These are phyloP conservation scores for Cyrtodaria siliqua DNA, from an alignment of 2,888 invertebrate genomes.

Conservation along the genomic window DNA sequence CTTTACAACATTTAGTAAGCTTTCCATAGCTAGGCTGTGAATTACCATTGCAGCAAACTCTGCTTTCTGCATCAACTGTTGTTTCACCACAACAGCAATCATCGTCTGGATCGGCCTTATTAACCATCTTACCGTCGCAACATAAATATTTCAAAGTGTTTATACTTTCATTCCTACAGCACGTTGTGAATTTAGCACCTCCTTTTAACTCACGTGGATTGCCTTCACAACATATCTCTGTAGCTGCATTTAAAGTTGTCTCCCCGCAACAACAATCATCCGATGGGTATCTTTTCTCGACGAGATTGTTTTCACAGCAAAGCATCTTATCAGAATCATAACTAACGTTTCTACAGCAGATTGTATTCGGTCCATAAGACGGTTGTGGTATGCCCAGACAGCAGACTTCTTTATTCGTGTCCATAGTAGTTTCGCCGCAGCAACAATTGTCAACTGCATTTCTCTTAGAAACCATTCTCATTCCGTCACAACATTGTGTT, in stretches of 20 bases:
- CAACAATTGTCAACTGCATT: slow-evolving; percentile 48
- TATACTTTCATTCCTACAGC: slow-evolving; percentile 43
- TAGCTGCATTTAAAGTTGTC: slow-evolving; percentile 48
- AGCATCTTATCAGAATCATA: slow-evolving; percentile 36
- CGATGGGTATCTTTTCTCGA: slow-evolving; percentile 34
- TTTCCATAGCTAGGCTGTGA: slow-evolving; percentile 41
- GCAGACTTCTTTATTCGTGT: slow-evolving; percentile 44
- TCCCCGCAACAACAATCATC: slow-evolving; percentile 56
- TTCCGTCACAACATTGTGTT: slow-evolving; percentile 45
- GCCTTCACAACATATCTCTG: slow-evolving; percentile 53
- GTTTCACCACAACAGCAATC: slow-evolving; percentile 57
- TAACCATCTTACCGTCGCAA: slow-evolving; percentile 37
- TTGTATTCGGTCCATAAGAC: slow-evolving; percentile 37
- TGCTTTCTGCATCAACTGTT: slow-evolving; percentile 37
- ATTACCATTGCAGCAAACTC: slow-evolving; percentile 50
- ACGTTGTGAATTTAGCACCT: slow-evolving; percentile 38
- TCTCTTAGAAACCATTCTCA: slow-evolving; percentile 27
- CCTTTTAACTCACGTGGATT: slow-evolving; percentile 38
- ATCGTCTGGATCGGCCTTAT: slow-evolving; percentile 27
- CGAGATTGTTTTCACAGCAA: slow-evolving; percentile 45
- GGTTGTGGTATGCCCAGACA: slow-evolving; percentile 38
- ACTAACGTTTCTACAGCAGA: slow-evolving; percentile 43
- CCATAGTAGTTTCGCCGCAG: slow-evolving; percentile 53
- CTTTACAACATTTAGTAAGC: slow-evolving; percentile 43
- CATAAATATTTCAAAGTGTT: slow-evolving; percentile 39